Evolutionary conservation across 2,797 vertebrate genomes (phyloP), one percentile per base, ranked within the genome.

Genomic region (Lagocephalus sceleratus): DNA sequence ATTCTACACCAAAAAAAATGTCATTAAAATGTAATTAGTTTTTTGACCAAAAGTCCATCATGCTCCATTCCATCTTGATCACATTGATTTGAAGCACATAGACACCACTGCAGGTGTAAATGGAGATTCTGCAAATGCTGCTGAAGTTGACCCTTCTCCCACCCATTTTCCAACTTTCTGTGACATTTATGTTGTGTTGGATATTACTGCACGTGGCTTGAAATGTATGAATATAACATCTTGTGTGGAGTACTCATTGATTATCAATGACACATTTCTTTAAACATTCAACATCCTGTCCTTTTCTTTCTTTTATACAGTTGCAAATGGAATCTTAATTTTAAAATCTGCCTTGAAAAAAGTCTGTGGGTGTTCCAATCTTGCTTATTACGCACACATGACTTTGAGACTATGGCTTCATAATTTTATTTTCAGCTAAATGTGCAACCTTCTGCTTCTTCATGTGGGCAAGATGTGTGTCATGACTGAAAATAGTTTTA

Each of bases 1-100:
- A 79, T 79, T 78, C 54, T 84, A 76, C 63, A n/a, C n/a, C n/a
- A n/a, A n/a, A n/a, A n/a, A n/a, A n/a, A n/a, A n/a, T n/a, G n/a
- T 78, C 73, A 77, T 82, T 74, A 86, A 83, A 74, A 73, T 77
- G 16, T 83, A 67, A 78, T 83, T 78, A 76, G 68, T 78, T 63
- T 76, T 81, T 63, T 68, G 66, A 85, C 52, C 55, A 50, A 65
- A 29, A 77, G 75, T 71, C 73, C 69, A 72, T 66, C 62, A 21
- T 0, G n/a, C 71, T 68, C 65, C 6, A 14, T 69, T 63, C 38
- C 19, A 12, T 78, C 73, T 67, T 59, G 69, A 82, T 63, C 43
- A 70, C 60, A 84, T 75, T 77, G 75, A 85, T 85, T 85, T 84
- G 63, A 71, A 23, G 35, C 63, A 56, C 57, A 59, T 65, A 62